Evolutionary conservation across 2,888 invertebrate species (phyloP).

Genomic region (Tuta absoluta): DNA sequence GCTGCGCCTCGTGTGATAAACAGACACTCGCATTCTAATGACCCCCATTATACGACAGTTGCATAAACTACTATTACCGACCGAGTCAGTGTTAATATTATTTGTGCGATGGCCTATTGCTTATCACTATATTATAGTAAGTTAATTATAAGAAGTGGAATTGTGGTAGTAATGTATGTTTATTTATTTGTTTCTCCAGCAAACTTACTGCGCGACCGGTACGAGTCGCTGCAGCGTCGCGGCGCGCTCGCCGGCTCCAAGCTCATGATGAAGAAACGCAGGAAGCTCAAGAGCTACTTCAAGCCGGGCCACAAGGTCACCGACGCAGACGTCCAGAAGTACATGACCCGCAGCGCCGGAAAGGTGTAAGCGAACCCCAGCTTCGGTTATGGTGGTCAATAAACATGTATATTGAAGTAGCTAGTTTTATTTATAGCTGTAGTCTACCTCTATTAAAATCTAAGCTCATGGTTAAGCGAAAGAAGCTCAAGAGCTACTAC

Average conservation of each 20-base stretch:
- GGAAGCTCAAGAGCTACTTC: conserved; percentile 87
- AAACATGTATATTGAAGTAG: conserved; percentile 9
- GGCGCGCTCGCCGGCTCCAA: conserved; percentile 91
- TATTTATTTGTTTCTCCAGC: conserved; percentile 61
- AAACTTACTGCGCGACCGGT: conserved; percentile 90
- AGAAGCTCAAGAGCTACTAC: conserved; percentile 87
- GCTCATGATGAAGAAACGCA: conserved; percentile 84
- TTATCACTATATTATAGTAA: too few relatives aligned
- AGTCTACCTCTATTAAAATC: conserved; percentile 34
- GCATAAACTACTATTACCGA: too few relatives aligned
- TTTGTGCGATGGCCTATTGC: too few relatives aligned
- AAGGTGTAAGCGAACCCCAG: conserved; percentile 18
- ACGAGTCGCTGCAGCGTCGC: conserved; percentile 92
- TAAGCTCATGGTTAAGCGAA: conserved; percentile 83
- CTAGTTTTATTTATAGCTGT: conserved; percentile 18
- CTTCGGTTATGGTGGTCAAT: background rate
- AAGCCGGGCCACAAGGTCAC: conserved; percentile 81
- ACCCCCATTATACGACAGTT: too few relatives aligned
- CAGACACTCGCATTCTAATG: too few relatives aligned
- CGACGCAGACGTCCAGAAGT: conserved; percentile 71
- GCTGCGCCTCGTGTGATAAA: too few relatives aligned
- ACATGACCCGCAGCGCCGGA: conserved; percentile 25
- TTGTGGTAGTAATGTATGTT: background rate
- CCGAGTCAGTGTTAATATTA: too few relatives aligned
- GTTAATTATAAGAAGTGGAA: too few relatives aligned